Percentiles rank a stretch among this genome's conserved stretches.
Evolutionary conservation across 2,113 vertebrate genomes (phyloP).

Genomic region (Isurus oxyrinchus): DNA sequence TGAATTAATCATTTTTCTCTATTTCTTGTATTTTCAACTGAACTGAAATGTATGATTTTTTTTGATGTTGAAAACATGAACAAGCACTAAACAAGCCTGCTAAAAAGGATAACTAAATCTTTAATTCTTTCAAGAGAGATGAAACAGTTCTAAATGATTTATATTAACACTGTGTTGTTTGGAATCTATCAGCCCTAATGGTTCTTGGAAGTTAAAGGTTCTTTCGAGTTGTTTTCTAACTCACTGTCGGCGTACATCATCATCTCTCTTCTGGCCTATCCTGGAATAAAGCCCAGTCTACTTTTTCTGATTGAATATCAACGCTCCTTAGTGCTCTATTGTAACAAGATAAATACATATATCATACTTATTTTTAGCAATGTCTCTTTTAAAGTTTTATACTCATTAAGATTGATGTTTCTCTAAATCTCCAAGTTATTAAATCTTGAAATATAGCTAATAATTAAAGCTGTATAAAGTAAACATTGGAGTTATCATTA

Average conservation of each 20-base stretch:
- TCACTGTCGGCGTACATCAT: not conserved
- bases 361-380: not conserved
- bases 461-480: not conserved
- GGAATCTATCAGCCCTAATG: not conserved
- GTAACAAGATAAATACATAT: not conserved
- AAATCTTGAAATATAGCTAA: not conserved
- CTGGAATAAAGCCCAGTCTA: constrained; percentile 25
- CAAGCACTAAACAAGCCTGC: not conserved
- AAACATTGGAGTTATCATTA: not conserved
- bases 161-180: not conserved
- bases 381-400: not conserved
- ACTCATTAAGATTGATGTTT: not conserved
- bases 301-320: constrained; percentile 26
- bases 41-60: not conserved
- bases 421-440: not conserved
- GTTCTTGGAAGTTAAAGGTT: not conserved
- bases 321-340: not conserved
- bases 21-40: too few species aligned
- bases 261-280: not conserved
- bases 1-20: not conserved
- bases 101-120: not conserved
- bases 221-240: not conserved
- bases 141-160: constrained; percentile 23
- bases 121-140: not conserved
- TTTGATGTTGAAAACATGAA: not conserved